A percentile compares a stretch with the other conserved stretches of the same genome.
Conservation (phyloP, 2,113 vertebrate genomes). For the Clarias magur region DNA sequence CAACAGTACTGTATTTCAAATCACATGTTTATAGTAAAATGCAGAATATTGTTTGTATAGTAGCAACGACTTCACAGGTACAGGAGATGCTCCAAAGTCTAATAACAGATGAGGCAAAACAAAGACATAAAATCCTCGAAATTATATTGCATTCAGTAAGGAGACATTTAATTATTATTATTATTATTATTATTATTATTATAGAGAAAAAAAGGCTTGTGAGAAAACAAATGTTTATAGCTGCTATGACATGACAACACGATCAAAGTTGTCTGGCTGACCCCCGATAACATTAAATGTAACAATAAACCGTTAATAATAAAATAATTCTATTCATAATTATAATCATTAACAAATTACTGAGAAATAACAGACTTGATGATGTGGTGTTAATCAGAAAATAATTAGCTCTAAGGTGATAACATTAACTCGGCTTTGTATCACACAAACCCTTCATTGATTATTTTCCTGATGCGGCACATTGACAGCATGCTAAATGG, state of each 20-base stretch:
- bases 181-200: neutral
- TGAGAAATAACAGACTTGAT: neutral
- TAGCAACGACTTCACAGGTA: neutral
- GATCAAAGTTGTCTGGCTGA: neutral
- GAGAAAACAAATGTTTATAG: neutral
- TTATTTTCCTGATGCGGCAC: neutral
- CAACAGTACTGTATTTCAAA: neutral
- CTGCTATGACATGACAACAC: neutral
- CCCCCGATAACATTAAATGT: neutral
- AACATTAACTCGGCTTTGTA: neutral
- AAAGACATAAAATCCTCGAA: no score
- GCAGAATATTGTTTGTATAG: neutral
- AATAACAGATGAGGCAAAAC: no score
- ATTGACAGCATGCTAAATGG: slow-evolving; percentile 23
- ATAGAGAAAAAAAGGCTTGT: neutral
- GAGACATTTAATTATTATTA: no score
- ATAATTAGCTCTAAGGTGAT: neutral
- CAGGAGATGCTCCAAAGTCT: neutral
- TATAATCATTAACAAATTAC: neutral
- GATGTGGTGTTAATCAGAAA: neutral
- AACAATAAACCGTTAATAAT: neutral
- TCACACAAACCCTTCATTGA: neutral
- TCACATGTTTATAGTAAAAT: neutral
- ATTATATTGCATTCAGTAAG: neutral
- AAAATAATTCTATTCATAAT: neutral